Evolutionary conservation across 2,888 invertebrate species (phyloP).

Genomic region (Onchidella celtica): DNA sequence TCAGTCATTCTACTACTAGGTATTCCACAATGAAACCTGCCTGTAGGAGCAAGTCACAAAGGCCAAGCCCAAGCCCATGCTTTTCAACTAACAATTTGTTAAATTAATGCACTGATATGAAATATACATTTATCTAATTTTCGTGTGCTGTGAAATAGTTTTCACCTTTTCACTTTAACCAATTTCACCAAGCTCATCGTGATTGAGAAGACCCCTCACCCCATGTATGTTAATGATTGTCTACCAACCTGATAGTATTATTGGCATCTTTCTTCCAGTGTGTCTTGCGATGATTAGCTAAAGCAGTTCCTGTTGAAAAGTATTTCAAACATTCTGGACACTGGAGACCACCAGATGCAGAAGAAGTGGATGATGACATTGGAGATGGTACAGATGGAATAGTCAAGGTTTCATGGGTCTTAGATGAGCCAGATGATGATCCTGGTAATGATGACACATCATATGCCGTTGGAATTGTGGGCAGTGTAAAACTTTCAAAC

Average conservation of each 20-base stretch:
- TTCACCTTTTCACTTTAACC: too few species aligned
- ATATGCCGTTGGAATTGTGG: constrained; percentile 17
- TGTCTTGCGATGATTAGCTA: constrained; percentile 63
- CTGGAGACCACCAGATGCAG: constrained; percentile 58
- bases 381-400: constrained; percentile 18
- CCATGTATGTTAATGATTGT: too few species aligned
- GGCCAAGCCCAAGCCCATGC: too few species aligned
- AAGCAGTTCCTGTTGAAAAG: constrained; percentile 66
- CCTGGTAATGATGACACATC: not conserved
- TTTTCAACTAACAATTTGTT: too few species aligned
- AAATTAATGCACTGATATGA: too few species aligned
- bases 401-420: constrained; percentile 33
- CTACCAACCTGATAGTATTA: constrained; percentile 30
- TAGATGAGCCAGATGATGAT: not conserved
- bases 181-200: too few species aligned
- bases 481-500: constrained; percentile 1
- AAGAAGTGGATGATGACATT: not conserved
- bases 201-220: too few species aligned
- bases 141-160: too few species aligned
- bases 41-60: too few species aligned
- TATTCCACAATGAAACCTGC: too few species aligned
- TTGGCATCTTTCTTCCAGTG: constrained; percentile 43
- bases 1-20: too few species aligned
- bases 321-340: constrained; percentile 76
- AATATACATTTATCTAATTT: too few species aligned